Evolutionary conservation across 2,113 vertebrate species (phyloP), one percentile per base, ranked within the genome.

Genomic region (Corvus hawaiiensis): DNA sequence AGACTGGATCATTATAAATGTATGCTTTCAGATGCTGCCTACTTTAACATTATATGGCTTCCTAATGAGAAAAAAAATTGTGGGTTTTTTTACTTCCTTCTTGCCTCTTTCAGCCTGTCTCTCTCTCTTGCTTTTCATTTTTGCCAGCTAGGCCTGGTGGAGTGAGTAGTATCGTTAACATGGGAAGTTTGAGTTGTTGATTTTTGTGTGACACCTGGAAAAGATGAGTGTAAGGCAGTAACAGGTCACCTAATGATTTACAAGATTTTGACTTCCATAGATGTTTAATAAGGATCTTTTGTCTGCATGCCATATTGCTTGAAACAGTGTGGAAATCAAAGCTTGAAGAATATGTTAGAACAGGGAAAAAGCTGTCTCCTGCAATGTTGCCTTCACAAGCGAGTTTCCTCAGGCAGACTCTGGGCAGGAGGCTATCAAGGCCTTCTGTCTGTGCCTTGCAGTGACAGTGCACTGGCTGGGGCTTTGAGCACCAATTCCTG

Each of bases 11-110:
- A 94, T 92, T 96, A 92, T 79, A 89, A 61, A 96, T 93, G 76
- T 95, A 94, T 91, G 83, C 73, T 89, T 89, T 96, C 90, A 90
- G 56, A 79, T 82, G 73, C 88, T 84, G 80, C 73, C 73, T 81
- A 43, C 88, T 84, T 96, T 56, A 92, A 84, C 62, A 28, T 90
- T 78, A 81, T 92, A 84, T 84, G 83, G 56, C 58, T 92, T 92
- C 80, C 83, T 87, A 94, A 92, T 32, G 46, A 89, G 73, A 93
- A 95, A 75, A 39, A 39, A 89, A 88, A 2, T 11, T 44, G 68
- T 27, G 21, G 7, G 76, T 94, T 80, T 33, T 58, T 95, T 95
- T 68, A 64, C n/a, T 61, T 80, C 63, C 52, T 64, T 75, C 61
- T 93, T 10, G 11, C 63, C 46, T 80, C 54, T 93, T 48, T 85